A percentile compares a stretch with the other conserved stretches of the same genome.
These are phyloP conservation scores for Dysdera silvatica DNA, from an alignment of 1,140 invertebrate species.

Conservation along the genomic window DNA sequence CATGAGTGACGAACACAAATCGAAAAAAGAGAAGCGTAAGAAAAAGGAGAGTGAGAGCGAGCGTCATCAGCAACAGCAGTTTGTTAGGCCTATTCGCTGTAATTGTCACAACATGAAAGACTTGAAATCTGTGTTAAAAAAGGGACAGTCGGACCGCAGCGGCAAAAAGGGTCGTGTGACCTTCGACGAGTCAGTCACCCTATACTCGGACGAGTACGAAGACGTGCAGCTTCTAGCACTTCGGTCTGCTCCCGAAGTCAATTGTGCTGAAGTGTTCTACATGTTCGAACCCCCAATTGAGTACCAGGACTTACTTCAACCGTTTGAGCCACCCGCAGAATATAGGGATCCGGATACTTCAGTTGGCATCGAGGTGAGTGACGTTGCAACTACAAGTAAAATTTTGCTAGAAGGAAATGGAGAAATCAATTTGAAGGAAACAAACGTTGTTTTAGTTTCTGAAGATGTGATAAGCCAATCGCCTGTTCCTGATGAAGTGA, in stretches of 20 bases:
- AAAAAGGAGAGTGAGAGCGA: background rate
- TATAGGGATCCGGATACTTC: constrained; percentile 1
- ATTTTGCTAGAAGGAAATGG: too few relatives aligned
- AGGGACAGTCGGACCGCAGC: background rate
- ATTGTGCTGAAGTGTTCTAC: constrained; percentile 8
- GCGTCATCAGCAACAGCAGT: constrained; percentile 14
- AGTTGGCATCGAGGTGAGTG: background rate
- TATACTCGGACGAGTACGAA: constrained; percentile 21
- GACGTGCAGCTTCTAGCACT: constrained; percentile 8
- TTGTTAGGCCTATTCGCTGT: background rate
- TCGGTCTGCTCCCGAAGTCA: constrained; percentile 13
- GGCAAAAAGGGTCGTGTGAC: constrained; percentile 10
- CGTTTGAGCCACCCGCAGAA: constrained; percentile 27
- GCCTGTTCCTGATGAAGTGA: too few relatives aligned
- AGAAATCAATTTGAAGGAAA: too few relatives aligned
- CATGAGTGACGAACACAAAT: background rate
- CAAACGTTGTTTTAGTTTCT: too few relatives aligned
- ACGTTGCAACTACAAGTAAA: too few relatives aligned
- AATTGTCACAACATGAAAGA: background rate
- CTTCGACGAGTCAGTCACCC: constrained; percentile 24
- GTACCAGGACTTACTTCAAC: constrained; percentile 25
- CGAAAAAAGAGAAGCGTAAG: background rate
- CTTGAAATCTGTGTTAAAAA: constrained; percentile 26
- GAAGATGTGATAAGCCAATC: too few relatives aligned
- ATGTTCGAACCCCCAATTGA: constrained; percentile 30